Evolutionary conservation across 2,797 vertebrate species (phyloP).

Genomic region (Acanthurus lineatus): DNA sequence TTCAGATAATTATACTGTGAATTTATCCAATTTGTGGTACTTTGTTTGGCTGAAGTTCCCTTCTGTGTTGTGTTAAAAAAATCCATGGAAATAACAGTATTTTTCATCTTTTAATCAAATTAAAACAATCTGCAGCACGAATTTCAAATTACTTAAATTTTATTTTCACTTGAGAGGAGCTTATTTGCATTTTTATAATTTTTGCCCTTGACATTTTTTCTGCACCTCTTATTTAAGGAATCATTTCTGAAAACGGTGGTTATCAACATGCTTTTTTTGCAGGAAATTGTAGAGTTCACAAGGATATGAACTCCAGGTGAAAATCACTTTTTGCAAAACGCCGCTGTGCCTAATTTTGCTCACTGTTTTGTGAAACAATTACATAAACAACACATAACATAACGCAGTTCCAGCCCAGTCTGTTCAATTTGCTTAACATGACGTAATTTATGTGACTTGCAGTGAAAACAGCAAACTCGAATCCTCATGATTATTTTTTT

Average conservation of each 20-base stretch:
- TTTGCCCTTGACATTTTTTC: not conserved
- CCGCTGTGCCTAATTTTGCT: not conserved
- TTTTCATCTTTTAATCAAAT: too few relatives aligned
- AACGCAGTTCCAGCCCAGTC: not conserved
- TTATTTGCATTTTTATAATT: not conserved
- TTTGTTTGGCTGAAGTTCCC: not conserved
- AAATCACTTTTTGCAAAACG: not conserved
- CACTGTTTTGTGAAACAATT: not conserved
- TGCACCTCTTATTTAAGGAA: not conserved
- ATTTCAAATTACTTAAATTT: not conserved
- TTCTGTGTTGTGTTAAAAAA: not conserved
- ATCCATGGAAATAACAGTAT: not conserved
- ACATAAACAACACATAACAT: not conserved
- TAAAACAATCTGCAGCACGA: not conserved
- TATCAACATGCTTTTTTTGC: not conserved
- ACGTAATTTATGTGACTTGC: too few relatives aligned
- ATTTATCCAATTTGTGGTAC: not conserved
- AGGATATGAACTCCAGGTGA: not conserved
- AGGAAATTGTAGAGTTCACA: not conserved
- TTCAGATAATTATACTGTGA: constrained; percentile 28
- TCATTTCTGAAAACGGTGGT: not conserved
- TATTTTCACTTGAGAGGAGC: not conserved
- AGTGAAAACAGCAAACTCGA: too few relatives aligned
- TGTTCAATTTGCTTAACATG: too few relatives aligned
- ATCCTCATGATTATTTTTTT: too few relatives aligned